Evolutionary conservation across 1,140 invertebrate species (phyloP).

Genomic region (Diprion similis): DNA sequence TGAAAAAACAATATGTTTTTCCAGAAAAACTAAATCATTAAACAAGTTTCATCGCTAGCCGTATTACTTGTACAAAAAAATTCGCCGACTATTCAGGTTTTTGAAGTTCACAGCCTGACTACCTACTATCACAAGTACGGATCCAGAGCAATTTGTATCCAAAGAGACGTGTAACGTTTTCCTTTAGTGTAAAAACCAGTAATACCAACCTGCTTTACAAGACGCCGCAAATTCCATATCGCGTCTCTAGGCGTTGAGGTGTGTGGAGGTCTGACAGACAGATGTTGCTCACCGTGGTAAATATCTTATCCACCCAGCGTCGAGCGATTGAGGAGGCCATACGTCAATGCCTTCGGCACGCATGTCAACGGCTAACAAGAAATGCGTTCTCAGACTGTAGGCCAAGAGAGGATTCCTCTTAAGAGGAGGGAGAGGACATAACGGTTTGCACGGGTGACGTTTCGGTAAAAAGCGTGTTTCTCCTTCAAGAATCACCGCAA

Average conservation of each 20-base stretch:
- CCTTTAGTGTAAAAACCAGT: too few species aligned
- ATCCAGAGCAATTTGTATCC: too few species aligned
- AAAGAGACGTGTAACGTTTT: too few species aligned
- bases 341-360: slow-evolving; percentile 8
- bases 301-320: neutral
- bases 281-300: neutral
- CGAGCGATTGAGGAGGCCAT: neutral
- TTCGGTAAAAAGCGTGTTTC: slow-evolving; percentile 7
- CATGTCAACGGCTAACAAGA: slow-evolving; percentile 10
- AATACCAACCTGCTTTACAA: too few species aligned
- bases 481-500: neutral
- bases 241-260: neutral
- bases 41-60: too few species aligned
- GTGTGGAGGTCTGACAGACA: neutral
- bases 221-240: too few species aligned
- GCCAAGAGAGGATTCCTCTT: slow-evolving; percentile 7
- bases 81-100: too few species aligned
- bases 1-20: too few species aligned
- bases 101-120: too few species aligned
- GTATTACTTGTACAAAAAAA: too few species aligned
- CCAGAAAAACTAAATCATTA: too few species aligned
- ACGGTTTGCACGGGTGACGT: neutral
- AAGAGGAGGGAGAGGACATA: slow-evolving; percentile 8
- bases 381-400: slow-evolving; percentile 3
- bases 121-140: too few species aligned